Base-by-base conservation (phyloP, 2,797 vertebrate genomes). In the Lepus oiostolus region DNA sequence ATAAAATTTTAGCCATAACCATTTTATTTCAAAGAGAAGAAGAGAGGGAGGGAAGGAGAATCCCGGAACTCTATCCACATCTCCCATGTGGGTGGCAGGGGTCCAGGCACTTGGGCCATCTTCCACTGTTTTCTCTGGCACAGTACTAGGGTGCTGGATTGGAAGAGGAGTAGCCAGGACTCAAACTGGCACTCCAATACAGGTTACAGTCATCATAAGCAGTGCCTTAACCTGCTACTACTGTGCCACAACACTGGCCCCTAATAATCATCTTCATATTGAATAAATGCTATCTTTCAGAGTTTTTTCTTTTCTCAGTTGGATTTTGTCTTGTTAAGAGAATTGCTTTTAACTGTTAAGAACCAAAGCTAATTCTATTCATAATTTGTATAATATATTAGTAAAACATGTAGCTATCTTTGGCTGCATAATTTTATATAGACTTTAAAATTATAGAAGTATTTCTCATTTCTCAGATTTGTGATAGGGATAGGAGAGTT, bases 371-470 rank as follows among this genome's bases (percentile, higher is more conserved):
- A 90, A 63, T 79, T 65, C 10, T 80, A 1, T 85, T 91, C 16
- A 72, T 62, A 67, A 67, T 94, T 93, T 91, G 16, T 88, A 42
- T 67, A 68, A 50, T 54, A n/a, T 17, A 4, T 28, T 85, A 47
- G n/a, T 35, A 83, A 77, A 95, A 58, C 28, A 22, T 58, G 30
- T 70, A 94, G n/a, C 62, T 68, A 2, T 58, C 26, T 67, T 82
- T 87, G 65, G 38, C 63, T 58, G 94, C n/a, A 67, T 75, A 62
- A 75, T 86, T 82, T 92, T 90, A 75, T 85, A 60, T 38, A 76
- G n/a, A 72, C 35, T 52, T 21, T 42, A 90, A 74, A 77, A 81
- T 82, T 77, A 21, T 62, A 35, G 63, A 63, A 76, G 21, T 1
- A 50, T 67, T 42, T 93, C 72, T 50, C 16, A 28, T 76, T 91